Percentiles rank a stretch among this genome's conserved stretches.
phyloP scores from a whole-genome alignment of 2,113 vertebrate species.

The Hyperopisus bebe region DNA sequence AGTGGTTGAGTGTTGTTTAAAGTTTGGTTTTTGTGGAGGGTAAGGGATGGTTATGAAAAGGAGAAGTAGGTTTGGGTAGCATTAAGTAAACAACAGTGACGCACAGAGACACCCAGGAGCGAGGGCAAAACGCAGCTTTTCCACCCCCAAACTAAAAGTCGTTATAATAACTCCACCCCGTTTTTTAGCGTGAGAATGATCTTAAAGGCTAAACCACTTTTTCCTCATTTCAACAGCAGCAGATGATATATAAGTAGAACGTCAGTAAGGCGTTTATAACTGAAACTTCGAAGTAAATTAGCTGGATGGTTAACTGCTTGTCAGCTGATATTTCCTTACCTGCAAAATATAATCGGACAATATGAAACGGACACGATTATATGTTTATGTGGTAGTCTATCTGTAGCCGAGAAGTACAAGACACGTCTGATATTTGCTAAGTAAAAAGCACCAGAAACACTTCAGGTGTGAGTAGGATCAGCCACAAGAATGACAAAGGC shows the following conservation, averaged over 20 bases:
- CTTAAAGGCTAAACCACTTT: neutral
- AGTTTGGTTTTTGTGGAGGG: neutral
- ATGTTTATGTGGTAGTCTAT: neutral
- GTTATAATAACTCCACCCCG: neutral
- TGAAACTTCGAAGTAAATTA: neutral
- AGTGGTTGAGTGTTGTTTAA: neutral
- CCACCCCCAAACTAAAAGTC: neutral
- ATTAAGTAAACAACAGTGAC: neutral
- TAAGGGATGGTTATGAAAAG: neutral
- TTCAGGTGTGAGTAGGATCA: neutral
- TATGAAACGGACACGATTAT: neutral
- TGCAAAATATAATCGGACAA: neutral
- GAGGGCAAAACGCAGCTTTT: neutral
- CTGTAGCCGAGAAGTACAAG: neutral
- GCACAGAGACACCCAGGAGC: neutral
- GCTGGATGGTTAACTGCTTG: neutral
- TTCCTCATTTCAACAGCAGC: neutral
- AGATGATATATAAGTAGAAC: neutral
- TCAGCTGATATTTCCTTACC: neutral
- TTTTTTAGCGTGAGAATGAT: neutral
- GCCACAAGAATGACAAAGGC: neutral
- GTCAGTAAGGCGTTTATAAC: neutral
- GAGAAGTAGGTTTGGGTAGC: neutral
- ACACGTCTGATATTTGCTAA: neutral
- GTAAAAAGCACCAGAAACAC: neutral